These are phyloP conservation scores for Drosophila arizonae DNA, from an alignment of 1,140 invertebrate genomes.

Conservation along the genomic window DNA sequence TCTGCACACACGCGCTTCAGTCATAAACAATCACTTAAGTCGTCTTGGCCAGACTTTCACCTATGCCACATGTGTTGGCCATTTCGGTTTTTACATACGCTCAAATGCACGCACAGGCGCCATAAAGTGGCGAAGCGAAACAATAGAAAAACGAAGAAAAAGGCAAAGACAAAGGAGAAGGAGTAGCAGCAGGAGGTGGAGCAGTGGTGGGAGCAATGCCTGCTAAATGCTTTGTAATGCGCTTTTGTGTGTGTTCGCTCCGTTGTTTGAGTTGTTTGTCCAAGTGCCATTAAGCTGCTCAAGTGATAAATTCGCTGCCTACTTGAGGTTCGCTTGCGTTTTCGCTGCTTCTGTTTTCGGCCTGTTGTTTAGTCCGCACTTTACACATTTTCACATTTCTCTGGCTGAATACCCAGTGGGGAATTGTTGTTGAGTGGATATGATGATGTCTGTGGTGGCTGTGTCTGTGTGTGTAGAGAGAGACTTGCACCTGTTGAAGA, in stretches of 20 bases:
- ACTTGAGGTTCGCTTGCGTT: conserved; percentile 41
- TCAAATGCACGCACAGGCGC: conserved; percentile 39
- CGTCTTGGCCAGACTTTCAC: conserved; percentile 14
- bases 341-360: conserved; percentile 20
- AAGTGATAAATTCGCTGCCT: conserved; percentile 74
- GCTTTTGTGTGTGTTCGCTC: conserved; percentile 65
- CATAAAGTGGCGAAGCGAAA: conserved; percentile 42
- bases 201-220: conserved; percentile 5
- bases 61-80: conserved; percentile 17
- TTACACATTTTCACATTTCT: conserved; percentile 18
- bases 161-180: not conserved
- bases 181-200: not conserved
- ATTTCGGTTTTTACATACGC: conserved; percentile 31
- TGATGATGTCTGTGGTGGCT: not conserved
- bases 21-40: conserved; percentile 59
- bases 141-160: conserved; percentile 20
- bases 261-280: conserved; percentile 39
- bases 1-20: not conserved
- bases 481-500: too few species aligned
- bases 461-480: too few species aligned
- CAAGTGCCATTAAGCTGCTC: conserved; percentile 77
- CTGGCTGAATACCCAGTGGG: not conserved
- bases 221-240: conserved; percentile 77
- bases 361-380: conserved; percentile 10
- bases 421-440: not conserved